Percentiles rank a stretch among this genome's conserved stretches.
phyloP scores from a whole-genome alignment of 2,797 vertebrate species.

The Ficedula albicollis region DNA sequence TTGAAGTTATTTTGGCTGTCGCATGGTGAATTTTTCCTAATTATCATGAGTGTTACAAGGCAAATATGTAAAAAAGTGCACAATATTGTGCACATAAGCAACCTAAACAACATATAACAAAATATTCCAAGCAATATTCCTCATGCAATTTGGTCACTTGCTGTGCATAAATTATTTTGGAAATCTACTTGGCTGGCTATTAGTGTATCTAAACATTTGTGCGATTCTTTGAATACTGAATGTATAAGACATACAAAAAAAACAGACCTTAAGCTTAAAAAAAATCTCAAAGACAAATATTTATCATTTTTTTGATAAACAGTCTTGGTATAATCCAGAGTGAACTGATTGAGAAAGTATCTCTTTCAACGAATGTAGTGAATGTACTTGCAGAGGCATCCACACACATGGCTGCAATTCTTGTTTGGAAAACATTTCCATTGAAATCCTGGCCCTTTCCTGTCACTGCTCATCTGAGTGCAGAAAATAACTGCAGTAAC shows the following conservation, averaged over 20 bases:
- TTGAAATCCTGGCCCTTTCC: not conserved
- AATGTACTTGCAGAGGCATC: not conserved
- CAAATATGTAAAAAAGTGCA: not conserved
- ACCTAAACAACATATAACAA: not conserved
- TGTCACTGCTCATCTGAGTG: not conserved
- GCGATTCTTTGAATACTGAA: not conserved
- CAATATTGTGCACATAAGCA: not conserved
- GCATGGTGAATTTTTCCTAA: not conserved
- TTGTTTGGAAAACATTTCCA: not conserved
- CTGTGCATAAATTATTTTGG: not conserved
- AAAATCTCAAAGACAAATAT: not conserved
- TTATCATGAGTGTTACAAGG: not conserved
- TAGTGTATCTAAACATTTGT: not conserved
- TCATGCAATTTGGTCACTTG: not conserved
- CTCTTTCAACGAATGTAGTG: not conserved
- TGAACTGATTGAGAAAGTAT: not conserved
- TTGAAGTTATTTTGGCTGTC: not conserved
- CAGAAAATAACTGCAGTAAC: not conserved
- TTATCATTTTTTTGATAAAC: not conserved
- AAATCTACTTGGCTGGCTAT: not conserved
- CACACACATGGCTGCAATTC: not conserved
- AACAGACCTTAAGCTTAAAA: not conserved
- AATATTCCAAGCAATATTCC: too few species aligned
- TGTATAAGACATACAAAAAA: not conserved
- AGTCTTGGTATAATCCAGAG: not conserved